phyloP scores from a whole-genome alignment of 2,113 vertebrate genomes.

The Atherinomorus stipes region DNA sequence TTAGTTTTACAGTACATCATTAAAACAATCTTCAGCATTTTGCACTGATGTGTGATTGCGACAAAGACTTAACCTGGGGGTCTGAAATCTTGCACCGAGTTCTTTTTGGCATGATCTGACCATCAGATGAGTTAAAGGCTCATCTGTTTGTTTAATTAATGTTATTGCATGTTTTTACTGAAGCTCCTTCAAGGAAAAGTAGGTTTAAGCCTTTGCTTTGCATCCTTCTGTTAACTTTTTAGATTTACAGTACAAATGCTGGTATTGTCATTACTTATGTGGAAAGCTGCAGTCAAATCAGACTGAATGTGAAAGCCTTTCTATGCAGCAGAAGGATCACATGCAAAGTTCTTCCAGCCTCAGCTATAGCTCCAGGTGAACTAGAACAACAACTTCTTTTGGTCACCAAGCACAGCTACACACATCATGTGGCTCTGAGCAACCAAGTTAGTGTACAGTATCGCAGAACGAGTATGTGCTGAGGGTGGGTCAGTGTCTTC shows the following conservation, averaged over 20 bases:
- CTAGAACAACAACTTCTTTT: conserved; percentile 64
- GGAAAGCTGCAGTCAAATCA: background rate
- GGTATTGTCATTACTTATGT: background rate
- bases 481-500: background rate
- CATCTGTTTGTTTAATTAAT: background rate
- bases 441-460: conserved; percentile 10
- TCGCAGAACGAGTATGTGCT: background rate
- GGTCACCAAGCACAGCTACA: conserved; percentile 32
- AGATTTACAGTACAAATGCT: background rate
- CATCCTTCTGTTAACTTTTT: background rate
- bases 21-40: too few species aligned
- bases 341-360: conserved; percentile 47
- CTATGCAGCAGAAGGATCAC: conserved; percentile 49
- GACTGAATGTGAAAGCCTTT: conserved; percentile 39
- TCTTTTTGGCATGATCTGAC: background rate
- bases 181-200: background rate
- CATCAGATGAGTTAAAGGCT: background rate
- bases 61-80: background rate
- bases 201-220: background rate
- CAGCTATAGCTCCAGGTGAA: conserved; percentile 65
- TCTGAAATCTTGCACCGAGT: background rate
- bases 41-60: too few species aligned
- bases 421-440: conserved; percentile 51
- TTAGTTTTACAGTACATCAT: too few species aligned
- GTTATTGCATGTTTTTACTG: background rate